phyloP scores from a whole-genome alignment of 2,888 invertebrate genomes.

The Anorthoa munda region DNA sequence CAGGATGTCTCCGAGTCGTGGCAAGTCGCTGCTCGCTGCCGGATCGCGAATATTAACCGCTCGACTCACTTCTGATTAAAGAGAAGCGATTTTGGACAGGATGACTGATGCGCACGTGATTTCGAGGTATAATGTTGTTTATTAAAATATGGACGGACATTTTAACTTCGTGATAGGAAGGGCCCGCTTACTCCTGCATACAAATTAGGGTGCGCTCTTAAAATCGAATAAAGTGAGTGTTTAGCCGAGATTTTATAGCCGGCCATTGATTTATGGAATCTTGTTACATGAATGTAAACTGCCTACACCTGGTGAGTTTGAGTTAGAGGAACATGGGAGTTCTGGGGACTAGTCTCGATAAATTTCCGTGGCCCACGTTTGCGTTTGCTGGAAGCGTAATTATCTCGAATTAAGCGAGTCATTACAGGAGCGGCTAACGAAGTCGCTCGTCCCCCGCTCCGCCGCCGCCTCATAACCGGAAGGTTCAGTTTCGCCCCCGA shows the following conservation, averaged over 20 bases:
- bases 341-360: constrained; percentile 79
- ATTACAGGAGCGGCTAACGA: constrained; percentile 86
- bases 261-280: constrained; percentile 78
- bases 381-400: constrained; percentile 83
- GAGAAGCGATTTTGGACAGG: constrained; percentile 87
- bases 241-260: constrained; percentile 79
- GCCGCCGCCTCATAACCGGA: constrained; percentile 81
- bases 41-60: constrained; percentile 83
- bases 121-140: constrained; percentile 83
- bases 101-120: constrained; percentile 86
- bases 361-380: constrained; percentile 83
- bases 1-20: constrained; percentile 78
- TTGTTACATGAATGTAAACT: constrained; percentile 77
- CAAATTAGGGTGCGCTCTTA: constrained; percentile 82
- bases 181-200: constrained; percentile 81
- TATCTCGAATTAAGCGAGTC: constrained; percentile 89
- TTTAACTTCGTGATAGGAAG: constrained; percentile 88
- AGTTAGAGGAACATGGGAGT: constrained; percentile 74
- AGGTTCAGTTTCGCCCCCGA: constrained; percentile 86
- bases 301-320: constrained; percentile 75
- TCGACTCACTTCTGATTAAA: constrained; percentile 86
- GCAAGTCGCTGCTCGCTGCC: constrained; percentile 77
- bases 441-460: constrained; percentile 78
- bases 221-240: constrained; percentile 83
- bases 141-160: constrained; percentile 87